A percentile compares a stretch with the other conserved stretches of the same genome.
Conservation (phyloP, 2,797 vertebrate genomes). For the Pteropus rufus region DNA sequence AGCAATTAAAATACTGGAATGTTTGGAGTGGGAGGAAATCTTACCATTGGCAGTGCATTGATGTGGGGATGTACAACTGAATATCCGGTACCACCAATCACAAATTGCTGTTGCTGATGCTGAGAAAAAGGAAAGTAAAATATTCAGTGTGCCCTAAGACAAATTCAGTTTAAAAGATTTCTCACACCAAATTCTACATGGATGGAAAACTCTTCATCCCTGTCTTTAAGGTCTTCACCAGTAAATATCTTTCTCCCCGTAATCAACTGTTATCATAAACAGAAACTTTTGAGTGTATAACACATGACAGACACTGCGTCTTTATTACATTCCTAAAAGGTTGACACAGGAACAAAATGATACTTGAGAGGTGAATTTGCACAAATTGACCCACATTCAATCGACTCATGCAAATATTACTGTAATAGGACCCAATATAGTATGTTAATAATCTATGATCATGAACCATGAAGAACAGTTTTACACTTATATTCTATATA, state of each 20-base stretch:
- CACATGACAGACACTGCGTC: background rate
- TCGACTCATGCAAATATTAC: background rate
- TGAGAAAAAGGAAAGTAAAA: conserved; percentile 72
- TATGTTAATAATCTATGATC: background rate
- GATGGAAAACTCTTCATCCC: background rate
- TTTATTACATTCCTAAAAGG: background rate
- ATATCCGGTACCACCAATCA: conserved; percentile 75
- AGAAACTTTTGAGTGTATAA: background rate
- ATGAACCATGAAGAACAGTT: background rate
- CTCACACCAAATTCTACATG: background rate
- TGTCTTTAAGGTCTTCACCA: background rate
- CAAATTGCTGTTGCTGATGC: conserved; percentile 76
- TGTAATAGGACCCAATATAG: background rate
- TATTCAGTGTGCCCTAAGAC: conserved; percentile 58
- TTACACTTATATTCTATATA: background rate
- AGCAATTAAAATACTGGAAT: background rate
- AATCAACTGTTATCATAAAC: background rate
- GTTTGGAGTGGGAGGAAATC: background rate
- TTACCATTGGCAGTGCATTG: conserved; percentile 89
- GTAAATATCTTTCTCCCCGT: background rate
- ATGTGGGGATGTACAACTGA: conserved; percentile 79
- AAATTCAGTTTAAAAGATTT: conserved; percentile 37
- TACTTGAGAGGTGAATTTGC: background rate
- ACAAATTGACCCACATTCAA: background rate
- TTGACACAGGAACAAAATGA: background rate